Evolutionary conservation across 2,113 vertebrate genomes (phyloP).

Genomic region (Sciurus niger): DNA sequence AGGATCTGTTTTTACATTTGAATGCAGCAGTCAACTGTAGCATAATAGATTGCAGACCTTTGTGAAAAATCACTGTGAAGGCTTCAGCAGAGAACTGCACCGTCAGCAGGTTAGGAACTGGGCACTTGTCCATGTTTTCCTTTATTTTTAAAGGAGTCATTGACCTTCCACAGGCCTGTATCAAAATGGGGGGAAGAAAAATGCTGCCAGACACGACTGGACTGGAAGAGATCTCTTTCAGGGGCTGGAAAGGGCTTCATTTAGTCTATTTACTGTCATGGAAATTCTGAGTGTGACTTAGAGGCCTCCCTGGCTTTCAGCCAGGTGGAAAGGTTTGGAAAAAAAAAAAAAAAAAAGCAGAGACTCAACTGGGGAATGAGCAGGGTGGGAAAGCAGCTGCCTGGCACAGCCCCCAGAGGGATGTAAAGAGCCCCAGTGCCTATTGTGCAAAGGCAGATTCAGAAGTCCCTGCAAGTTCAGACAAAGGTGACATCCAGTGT

Average conservation of each 20-base stretch:
- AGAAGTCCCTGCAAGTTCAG: neutral
- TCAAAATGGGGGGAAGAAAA: slow-evolving; percentile 85
- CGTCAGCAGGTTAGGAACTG: slow-evolving; percentile 88
- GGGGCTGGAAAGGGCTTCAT: slow-evolving; percentile 71
- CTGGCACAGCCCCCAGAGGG: slow-evolving; percentile 47
- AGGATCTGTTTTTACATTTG: slow-evolving; percentile 84
- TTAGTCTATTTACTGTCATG: slow-evolving; percentile 73
- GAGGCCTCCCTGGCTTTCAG: slow-evolving; percentile 72
- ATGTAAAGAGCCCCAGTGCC: neutral
- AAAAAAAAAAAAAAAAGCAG: slow-evolving; percentile 33
- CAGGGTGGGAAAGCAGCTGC: slow-evolving; percentile 76
- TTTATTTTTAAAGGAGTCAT: slow-evolving; percentile 88
- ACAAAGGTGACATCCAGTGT: neutral
- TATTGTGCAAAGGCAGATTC: neutral
- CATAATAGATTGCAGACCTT: slow-evolving; percentile 90
- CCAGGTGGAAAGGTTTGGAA: slow-evolving; percentile 68
- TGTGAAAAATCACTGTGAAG: slow-evolving; percentile 85
- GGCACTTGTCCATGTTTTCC: slow-evolving; percentile 88
- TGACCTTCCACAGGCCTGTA: slow-evolving; percentile 87
- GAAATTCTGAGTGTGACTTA: slow-evolving; percentile 81
- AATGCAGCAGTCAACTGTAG: slow-evolving; percentile 84
- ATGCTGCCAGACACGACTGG: slow-evolving; percentile 82
- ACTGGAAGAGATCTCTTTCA: slow-evolving; percentile 81
- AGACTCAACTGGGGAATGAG: slow-evolving; percentile 15
- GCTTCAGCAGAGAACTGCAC: slow-evolving; percentile 86